These are phyloP conservation scores for Stenolophus ochropezus DNA, from an alignment of 2,888 invertebrate species.

Conservation along the genomic window DNA sequence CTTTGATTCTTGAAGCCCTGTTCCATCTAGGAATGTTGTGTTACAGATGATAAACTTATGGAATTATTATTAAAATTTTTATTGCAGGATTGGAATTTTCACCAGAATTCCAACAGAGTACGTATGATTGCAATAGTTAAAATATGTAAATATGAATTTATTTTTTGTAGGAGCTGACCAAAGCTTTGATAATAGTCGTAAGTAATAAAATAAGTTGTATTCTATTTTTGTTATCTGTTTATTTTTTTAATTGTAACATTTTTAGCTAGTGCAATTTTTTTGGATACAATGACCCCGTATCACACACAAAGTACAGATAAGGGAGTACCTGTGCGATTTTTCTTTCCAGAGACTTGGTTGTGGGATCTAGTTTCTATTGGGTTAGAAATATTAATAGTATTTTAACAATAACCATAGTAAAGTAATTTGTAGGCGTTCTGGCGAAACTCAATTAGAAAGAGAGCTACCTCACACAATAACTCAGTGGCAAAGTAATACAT, in stretches of 20 bases:
- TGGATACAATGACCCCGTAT: background rate
- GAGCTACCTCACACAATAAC: slow-evolving; percentile 78
- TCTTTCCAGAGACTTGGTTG: slow-evolving; percentile 80
- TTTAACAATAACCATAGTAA: too few relatives aligned
- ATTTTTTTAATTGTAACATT: too few relatives aligned
- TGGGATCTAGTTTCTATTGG: slow-evolving; percentile 77
- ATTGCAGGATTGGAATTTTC: too few relatives aligned
- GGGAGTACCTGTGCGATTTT: slow-evolving; percentile 70
- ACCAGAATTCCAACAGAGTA: too few relatives aligned
- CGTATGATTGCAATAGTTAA: background rate
- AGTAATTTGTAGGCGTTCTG: slow-evolving; percentile 70
- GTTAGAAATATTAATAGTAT: slow-evolving; percentile 65
- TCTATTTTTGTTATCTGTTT: background rate
- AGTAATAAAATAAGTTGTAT: background rate
- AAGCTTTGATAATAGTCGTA: background rate
- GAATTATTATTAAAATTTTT: too few relatives aligned
- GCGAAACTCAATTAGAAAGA: slow-evolving; percentile 70
- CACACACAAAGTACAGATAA: slow-evolving; percentile 10
- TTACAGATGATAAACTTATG: too few relatives aligned
- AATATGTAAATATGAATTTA: background rate
- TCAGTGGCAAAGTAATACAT: slow-evolving; percentile 77
- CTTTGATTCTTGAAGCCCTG: too few relatives aligned
- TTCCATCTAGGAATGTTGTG: too few relatives aligned
- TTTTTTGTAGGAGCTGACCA: background rate
- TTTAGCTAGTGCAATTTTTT: background rate